Conservation (phyloP, 2,797 vertebrate species). For the Adelosebastes latens region DNA sequence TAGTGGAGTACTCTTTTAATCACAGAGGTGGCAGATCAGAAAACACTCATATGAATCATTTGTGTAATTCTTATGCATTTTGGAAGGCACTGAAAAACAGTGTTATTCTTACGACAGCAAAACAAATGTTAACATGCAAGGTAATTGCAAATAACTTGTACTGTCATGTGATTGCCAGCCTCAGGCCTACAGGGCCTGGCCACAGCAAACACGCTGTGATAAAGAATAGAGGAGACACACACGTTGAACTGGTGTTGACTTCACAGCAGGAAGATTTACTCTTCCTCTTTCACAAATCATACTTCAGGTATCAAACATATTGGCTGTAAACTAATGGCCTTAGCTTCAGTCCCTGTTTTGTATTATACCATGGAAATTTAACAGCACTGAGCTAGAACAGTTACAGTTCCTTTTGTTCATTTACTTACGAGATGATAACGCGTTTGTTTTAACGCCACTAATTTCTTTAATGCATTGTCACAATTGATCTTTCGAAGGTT, state of each 20-base stretch:
- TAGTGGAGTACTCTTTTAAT: not conserved
- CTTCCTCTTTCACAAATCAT: not conserved
- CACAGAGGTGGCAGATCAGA: not conserved
- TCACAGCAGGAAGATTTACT: not conserved
- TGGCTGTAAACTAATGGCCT: not conserved
- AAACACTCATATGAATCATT: not conserved
- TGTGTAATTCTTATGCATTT: not conserved
- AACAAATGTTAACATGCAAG: not conserved
- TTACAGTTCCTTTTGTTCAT: too few relatives aligned
- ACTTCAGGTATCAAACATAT: not conserved
- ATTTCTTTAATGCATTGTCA: too few relatives aligned
- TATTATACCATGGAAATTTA: too few relatives aligned
- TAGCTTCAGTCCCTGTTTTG: not conserved
- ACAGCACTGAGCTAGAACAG: too few relatives aligned
- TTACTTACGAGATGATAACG: too few relatives aligned
- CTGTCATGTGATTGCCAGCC: not conserved
- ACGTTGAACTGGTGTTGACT: not conserved
- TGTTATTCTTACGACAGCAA: not conserved
- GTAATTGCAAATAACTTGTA: not conserved
- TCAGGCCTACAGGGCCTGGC: not conserved
- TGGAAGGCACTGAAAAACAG: not conserved
- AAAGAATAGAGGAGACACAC: not conserved
- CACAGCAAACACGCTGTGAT: not conserved
- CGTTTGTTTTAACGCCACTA: too few relatives aligned
- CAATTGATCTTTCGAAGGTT: too few relatives aligned